Evolutionary conservation across 2,888 invertebrate species (phyloP).

Genomic region (Brenthis hecate): DNA sequence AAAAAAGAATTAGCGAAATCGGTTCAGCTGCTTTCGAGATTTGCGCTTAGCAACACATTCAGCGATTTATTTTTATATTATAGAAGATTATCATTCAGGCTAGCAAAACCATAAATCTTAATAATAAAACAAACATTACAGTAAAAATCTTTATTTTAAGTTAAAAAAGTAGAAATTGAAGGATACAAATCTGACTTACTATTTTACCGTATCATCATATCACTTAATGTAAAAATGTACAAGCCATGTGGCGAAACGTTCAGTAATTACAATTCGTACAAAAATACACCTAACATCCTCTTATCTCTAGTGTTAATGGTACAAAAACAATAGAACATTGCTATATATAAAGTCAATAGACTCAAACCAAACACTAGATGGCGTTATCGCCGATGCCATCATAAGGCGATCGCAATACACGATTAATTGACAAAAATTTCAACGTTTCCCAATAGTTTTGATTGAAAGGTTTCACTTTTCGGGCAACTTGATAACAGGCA

Average conservation of each 20-base stretch:
- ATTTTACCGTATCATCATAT: constrained; percentile 4
- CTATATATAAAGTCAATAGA: constrained; percentile 38
- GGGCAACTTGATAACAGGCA: constrained; percentile 86
- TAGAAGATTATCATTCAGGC: no score
- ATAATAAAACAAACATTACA: constrained; percentile 5
- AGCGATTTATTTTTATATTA: no score
- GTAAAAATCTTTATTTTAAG: constrained; percentile 18
- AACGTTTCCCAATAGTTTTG: constrained; percentile 27
- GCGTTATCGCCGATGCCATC: constrained; percentile 62
- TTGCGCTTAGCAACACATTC: no score
- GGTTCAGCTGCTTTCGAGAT: no score
- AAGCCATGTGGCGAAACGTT: constrained; percentile 21
- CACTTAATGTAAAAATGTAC: constrained; percentile 20
- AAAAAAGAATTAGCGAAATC: no score
- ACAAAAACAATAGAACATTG: constrained; percentile 30
- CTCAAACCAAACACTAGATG: constrained; percentile 55
- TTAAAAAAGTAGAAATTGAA: constrained; percentile 16
- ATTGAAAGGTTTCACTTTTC: constrained; percentile 77
- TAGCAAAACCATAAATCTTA: no score
- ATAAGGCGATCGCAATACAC: constrained; percentile 26
- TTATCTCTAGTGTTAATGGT: constrained; percentile 29
- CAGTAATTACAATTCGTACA: constrained; percentile 15
- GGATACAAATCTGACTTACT: constrained; percentile 6
- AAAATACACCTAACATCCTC: constrained; percentile 22
- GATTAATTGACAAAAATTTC: constrained; percentile 33